Percentiles rank a stretch among this genome's conserved stretches.
These are phyloP conservation scores for Sebastolobus altivelis DNA, from an alignment of 2,797 vertebrate genomes.

Conservation along the genomic window DNA sequence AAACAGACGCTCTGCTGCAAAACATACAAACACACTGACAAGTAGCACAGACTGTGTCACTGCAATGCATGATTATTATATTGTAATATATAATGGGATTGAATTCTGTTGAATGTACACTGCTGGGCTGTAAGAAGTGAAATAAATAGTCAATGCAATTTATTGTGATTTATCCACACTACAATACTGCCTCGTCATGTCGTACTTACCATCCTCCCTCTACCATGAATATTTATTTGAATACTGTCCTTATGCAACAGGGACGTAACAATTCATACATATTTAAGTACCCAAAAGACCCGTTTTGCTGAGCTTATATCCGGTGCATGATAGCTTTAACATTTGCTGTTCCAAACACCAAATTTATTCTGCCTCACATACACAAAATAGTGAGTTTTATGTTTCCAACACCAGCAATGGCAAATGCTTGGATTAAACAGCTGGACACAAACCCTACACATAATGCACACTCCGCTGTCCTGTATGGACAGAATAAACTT, in stretches of 20 bases:
- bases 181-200: not conserved
- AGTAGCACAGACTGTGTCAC: not conserved
- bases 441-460: not conserved
- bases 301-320: not conserved
- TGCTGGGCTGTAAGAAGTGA: not conserved
- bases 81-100: not conserved
- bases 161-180: not conserved
- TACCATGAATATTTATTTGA: not conserved
- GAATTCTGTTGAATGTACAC: not conserved
- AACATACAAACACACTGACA: not conserved
- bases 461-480: not conserved
- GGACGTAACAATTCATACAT: not conserved
- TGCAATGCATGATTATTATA: slow-evolving; percentile 2
- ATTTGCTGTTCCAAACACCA: not conserved
- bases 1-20: slow-evolving; percentile 13
- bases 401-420: not conserved
- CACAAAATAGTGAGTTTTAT: not conserved
- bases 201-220: not conserved
- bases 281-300: not conserved
- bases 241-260: not conserved
- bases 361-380: not conserved
- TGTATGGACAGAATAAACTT: not conserved
- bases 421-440: not conserved
- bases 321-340: not conserved
- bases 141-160: not conserved